These are phyloP conservation scores for Thymelicus sylvestris DNA, from an alignment of 2,888 invertebrate genomes.

Conservation along the genomic window DNA sequence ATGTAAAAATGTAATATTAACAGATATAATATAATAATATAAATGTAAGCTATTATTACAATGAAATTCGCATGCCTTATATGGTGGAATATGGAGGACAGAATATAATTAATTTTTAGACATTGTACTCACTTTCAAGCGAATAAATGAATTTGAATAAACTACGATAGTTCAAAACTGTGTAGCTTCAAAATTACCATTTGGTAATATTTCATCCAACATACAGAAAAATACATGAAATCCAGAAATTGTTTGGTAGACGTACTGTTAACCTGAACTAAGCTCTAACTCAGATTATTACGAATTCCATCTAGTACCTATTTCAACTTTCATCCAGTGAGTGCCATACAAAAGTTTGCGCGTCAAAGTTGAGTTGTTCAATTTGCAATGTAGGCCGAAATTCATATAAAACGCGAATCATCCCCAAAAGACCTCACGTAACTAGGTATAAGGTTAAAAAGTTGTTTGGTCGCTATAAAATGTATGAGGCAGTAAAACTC, in stretches of 20 bases:
- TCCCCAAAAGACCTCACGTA: constrained; percentile 2
- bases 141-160: too few relatives aligned
- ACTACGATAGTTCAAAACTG: too few relatives aligned
- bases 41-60: too few relatives aligned
- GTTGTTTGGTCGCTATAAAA: not conserved
- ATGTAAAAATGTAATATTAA: too few relatives aligned
- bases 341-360: constrained; percentile 27
- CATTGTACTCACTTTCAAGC: too few relatives aligned
- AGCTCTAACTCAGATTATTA: constrained; percentile 18
- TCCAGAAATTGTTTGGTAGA: not conserved
- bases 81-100: too few relatives aligned
- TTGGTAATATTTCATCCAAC: too few relatives aligned
- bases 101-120: too few relatives aligned
- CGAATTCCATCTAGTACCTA: constrained; percentile 16
- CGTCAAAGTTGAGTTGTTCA: constrained; percentile 18
- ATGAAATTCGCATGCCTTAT: too few relatives aligned
- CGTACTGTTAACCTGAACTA: not conserved
- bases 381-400: constrained; percentile 24
- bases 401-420: constrained; percentile 6
- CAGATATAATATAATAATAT: too few relatives aligned
- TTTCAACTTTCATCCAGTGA: constrained; percentile 30
- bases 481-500: not conserved
- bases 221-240: not conserved
- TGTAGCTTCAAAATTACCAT: too few relatives aligned
- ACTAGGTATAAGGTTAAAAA: not conserved